phyloP scores from a whole-genome alignment of 1,140 invertebrate species.

The Eupeodes corollae region DNA sequence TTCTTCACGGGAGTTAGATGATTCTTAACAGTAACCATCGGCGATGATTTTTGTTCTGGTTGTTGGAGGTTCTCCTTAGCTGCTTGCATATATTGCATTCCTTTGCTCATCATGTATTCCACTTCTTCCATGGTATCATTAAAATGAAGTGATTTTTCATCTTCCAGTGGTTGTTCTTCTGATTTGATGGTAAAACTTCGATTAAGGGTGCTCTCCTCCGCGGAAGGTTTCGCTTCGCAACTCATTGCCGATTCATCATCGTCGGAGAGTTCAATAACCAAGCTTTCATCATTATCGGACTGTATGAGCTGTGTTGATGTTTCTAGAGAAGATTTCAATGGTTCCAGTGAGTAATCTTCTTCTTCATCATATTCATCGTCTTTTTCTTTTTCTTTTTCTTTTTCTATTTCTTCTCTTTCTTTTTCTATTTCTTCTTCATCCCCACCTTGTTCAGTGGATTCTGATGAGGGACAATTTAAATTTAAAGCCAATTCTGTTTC shows the following conservation, averaged over 20 bases:
- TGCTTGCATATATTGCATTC: slow-evolving; percentile 21
- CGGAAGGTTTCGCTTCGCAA: neutral
- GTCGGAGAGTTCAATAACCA: neutral
- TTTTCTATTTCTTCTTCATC: too few species aligned
- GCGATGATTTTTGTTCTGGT: neutral
- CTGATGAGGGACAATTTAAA: too few species aligned
- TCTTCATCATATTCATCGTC: too few species aligned
- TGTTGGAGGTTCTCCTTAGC: neutral
- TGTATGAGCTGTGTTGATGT: too few species aligned
- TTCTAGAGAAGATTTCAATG: too few species aligned
- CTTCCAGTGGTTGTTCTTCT: neutral
- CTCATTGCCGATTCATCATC: neutral
- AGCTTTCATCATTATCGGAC: too few species aligned
- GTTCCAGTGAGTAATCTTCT: too few species aligned
- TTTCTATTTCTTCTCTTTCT: too few species aligned
- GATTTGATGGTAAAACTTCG: slow-evolving; percentile 12
- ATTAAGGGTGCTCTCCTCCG: slow-evolving; percentile 14
- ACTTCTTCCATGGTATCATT: slow-evolving; percentile 39
- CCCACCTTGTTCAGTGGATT: too few species aligned
- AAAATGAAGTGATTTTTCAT: slow-evolving; percentile 22
- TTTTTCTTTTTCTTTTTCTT: too few species aligned
- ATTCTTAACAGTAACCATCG: neutral
- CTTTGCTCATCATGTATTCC: slow-evolving; percentile 35
- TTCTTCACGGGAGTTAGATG: slow-evolving; percentile 4
- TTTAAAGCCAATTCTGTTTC: too few species aligned